Evolutionary conservation across 2,888 invertebrate species (phyloP), one percentile per base, ranked within the genome.

Genomic region (Sminthurinus aureus): DNA sequence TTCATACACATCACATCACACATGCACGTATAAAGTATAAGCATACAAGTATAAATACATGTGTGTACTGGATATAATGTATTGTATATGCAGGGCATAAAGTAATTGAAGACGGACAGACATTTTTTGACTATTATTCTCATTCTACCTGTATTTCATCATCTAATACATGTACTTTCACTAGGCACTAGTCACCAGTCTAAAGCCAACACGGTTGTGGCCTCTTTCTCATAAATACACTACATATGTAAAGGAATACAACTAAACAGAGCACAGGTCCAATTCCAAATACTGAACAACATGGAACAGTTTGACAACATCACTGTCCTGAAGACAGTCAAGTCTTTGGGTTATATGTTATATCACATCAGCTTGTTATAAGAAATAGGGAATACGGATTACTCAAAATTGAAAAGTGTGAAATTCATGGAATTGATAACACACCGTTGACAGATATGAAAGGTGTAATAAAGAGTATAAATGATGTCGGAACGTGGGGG

Each of bases 391-490:
- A 71, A 24, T 24, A 15, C 6, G 67, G 64, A n/a, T 18, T 20
- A 67, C 11, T n/a, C 20, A 67, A 6, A 24, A 9, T 20, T 20
- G 71, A 71, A 24, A 24, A 24, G 71, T 71, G 71, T 71, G 71
- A 71, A 71, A 24, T 71, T 22, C 22, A 24, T 4, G 24, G 71
- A 71, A 71, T 71, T 71, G 71, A 71, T 24, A 71, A 69, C 4
- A 71, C 58, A 58, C 58, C 22, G 71, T 71, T 71, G 71, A 71
- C 71, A 71, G 71, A 24, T 71, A 71, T 71, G 71, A 71, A 71
- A 71, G 71, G 71, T 71, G 71, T 71, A 71, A 71, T 71, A 71
- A 71, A 71, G 71, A 71, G 67, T 67, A 67, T 67, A 67, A 67
- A 67, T 67, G 67, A 64, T 64, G 64, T 64, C 20, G 8, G 26